Percentiles rank a stretch among this genome's conserved stretches.
These are phyloP conservation scores for Perccottus glenii DNA, from an alignment of 2,113 vertebrate species.

Conservation along the genomic window DNA sequence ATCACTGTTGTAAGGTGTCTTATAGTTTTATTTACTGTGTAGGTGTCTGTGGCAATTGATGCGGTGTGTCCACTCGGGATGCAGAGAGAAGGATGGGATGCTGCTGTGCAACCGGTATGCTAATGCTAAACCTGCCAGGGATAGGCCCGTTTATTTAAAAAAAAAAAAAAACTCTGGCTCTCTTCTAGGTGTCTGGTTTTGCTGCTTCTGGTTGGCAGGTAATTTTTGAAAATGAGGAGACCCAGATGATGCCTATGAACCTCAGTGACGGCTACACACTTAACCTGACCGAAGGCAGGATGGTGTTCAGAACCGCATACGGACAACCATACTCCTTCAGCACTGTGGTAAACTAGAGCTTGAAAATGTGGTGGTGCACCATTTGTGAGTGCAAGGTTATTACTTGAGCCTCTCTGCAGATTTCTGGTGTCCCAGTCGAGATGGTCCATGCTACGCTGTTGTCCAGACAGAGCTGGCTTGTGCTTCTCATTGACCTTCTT, in stretches of 20 bases:
- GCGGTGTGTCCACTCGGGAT: constrained; percentile 13
- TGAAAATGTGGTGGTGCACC: neutral
- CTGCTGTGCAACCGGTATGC: neutral
- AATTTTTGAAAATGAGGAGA: constrained; percentile 16
- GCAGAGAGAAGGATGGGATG: constrained; percentile 7
- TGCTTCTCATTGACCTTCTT: constrained; percentile 62
- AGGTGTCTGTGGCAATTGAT: constrained; percentile 65
- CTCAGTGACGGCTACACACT: constrained; percentile 56
- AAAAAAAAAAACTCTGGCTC: too few relatives aligned
- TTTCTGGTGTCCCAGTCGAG: constrained; percentile 58
- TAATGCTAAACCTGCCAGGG: neutral
- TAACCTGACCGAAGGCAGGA: constrained; percentile 26
- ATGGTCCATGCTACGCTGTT: constrained; percentile 62
- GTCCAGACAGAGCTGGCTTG: constrained; percentile 61
- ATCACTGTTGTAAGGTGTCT: too few relatives aligned
- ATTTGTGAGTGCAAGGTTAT: neutral
- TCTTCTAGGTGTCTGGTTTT: constrained; percentile 10
- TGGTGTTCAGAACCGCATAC: constrained; percentile 64
- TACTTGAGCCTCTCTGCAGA: constrained; percentile 29
- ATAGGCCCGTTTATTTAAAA: too few relatives aligned
- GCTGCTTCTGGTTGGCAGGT: constrained; percentile 31
- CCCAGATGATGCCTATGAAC: constrained; percentile 29
- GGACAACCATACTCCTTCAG: constrained; percentile 56
- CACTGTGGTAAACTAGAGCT: constrained; percentile 44
- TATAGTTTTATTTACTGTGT: fast-evolving